These are phyloP conservation scores for Rhinichthys klamathensis DNA, from an alignment of 2,113 vertebrate genomes.

Conservation along the genomic window DNA sequence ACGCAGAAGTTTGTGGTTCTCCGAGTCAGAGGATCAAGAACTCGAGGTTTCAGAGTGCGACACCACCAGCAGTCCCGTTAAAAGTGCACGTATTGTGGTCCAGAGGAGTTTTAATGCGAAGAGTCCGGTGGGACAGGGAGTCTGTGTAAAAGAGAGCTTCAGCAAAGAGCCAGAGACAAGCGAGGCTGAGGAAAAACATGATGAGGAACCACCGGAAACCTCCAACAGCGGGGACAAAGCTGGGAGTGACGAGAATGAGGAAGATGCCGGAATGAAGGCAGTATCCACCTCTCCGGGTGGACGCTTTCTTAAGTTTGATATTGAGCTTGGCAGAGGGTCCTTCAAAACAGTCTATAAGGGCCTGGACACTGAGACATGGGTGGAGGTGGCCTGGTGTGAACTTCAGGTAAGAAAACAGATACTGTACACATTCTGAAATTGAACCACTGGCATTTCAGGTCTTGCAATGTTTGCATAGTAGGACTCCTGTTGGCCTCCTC, in stretches of 20 bases:
- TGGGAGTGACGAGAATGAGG: conserved; percentile 85
- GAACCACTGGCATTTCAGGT: not conserved
- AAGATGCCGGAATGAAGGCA: conserved; percentile 94
- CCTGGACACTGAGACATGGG: conserved; percentile 97
- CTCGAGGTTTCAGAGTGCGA: conserved; percentile 80
- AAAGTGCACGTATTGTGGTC: conserved; percentile 53
- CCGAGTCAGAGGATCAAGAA: conserved; percentile 85
- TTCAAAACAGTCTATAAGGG: conserved; percentile 99
- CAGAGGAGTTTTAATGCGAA: conserved; percentile 63
- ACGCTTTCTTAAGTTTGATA: conserved; percentile 98
- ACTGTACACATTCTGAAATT: not conserved
- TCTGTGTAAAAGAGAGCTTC: conserved; percentile 59
- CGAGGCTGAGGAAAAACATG: conserved; percentile 58
- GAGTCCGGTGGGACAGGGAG: conserved; percentile 62
- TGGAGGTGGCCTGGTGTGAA: conserved; percentile 98
- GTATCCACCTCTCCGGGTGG: conserved; percentile 94
- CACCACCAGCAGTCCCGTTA: conserved; percentile 46
- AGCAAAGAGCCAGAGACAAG: conserved; percentile 65
- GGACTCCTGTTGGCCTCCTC: not conserved
- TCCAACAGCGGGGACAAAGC: conserved; percentile 70
- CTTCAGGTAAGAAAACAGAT: conserved; percentile 86
- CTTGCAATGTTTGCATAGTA: not conserved
- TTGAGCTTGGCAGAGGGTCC: conserved; percentile 94
- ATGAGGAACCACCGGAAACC: conserved; percentile 62
- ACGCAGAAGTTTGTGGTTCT: conserved; percentile 88